These are phyloP conservation scores for Hesperia comma DNA, from an alignment of 2,888 invertebrate genomes.

Conservation along the genomic window DNA sequence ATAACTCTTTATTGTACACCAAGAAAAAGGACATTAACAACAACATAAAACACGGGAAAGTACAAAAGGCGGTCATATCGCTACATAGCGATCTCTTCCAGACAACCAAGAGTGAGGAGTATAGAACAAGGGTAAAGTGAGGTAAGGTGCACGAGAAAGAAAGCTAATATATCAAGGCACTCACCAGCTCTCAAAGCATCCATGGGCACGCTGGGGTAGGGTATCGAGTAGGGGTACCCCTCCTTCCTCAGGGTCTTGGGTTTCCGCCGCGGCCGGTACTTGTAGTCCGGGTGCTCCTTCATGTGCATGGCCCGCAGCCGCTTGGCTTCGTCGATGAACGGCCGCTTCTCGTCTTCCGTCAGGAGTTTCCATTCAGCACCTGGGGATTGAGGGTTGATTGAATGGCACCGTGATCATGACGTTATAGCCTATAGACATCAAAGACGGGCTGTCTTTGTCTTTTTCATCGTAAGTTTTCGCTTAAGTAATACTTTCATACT, in stretches of 20 bases:
- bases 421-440: too few relatives aligned
- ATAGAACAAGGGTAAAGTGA: too few relatives aligned
- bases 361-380: constrained; percentile 98
- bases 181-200: constrained; percentile 94
- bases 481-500: too few relatives aligned
- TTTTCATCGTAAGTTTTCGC: too few relatives aligned
- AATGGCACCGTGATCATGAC: not conserved
- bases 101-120: too few relatives aligned
- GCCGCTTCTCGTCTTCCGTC: constrained; percentile 96
- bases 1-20: too few relatives aligned
- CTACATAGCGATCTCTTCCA: too few relatives aligned
- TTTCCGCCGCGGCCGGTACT: constrained; percentile 95
- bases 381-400: constrained; percentile 54
- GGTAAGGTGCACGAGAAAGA: too few relatives aligned
- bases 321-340: constrained; percentile 99
- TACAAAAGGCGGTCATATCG: too few relatives aligned
- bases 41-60: too few relatives aligned
- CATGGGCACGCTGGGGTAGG: constrained; percentile 95
- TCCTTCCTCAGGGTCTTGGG: constrained; percentile 95
- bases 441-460: too few relatives aligned
- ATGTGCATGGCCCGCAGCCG: constrained; percentile 96
- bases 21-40: too few relatives aligned
- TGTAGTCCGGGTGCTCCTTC: constrained; percentile 98
- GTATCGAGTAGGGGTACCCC: constrained; percentile 96
- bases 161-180: constrained; percentile 52